These are phyloP conservation scores for Cebus imitator DNA, from an alignment of 2,113 vertebrate species.

Conservation along the genomic window DNA sequence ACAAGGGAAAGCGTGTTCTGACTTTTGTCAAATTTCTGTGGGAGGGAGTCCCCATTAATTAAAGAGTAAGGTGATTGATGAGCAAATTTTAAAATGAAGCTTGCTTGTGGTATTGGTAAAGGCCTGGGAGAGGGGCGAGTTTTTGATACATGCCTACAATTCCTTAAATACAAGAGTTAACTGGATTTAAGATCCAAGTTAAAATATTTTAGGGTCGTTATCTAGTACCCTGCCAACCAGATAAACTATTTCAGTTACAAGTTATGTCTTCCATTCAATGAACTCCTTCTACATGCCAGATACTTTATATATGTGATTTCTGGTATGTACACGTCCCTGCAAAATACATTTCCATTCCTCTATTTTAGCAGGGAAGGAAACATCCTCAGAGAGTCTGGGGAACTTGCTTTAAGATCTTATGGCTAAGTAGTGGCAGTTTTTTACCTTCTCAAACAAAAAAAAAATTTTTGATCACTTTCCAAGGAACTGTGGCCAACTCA, in stretches of 20 bases:
- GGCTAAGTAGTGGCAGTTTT: background rate
- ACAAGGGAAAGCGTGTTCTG: background rate
- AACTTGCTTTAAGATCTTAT: background rate
- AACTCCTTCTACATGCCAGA: background rate
- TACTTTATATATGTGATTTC: background rate
- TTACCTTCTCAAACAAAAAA: conserved; percentile 3
- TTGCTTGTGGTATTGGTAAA: conserved; percentile 42
- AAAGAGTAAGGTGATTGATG: background rate
- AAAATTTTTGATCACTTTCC: conserved; percentile 43
- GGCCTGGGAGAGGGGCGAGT: background rate
- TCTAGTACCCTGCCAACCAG: background rate
- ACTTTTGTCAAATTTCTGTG: background rate
- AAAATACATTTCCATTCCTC: background rate
- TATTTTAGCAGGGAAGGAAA: background rate
- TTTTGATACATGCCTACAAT: background rate
- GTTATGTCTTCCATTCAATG: background rate
- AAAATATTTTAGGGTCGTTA: background rate
- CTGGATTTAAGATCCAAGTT: background rate
- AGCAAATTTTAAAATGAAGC: background rate
- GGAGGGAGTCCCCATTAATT: background rate
- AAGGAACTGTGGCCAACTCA: background rate
- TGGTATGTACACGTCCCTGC: background rate
- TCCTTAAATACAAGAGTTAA: background rate
- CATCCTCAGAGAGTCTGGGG: background rate
- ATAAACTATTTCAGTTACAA: background rate